Evolutionary conservation across 1,140 invertebrate genomes (phyloP), one percentile per base, ranked within the genome.

Genomic region (Holotrichia oblita): DNA sequence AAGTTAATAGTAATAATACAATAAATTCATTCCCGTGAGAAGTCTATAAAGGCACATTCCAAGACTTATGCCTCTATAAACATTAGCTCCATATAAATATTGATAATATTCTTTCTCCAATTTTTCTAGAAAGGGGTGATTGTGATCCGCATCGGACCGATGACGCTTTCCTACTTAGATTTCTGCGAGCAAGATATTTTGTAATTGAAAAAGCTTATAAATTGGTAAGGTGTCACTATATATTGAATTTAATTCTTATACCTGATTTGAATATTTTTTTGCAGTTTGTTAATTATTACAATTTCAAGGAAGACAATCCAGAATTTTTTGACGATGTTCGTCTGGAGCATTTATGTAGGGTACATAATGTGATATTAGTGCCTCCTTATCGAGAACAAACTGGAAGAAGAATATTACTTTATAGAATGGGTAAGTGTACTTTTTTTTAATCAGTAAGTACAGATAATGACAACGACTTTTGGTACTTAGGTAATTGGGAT

Each of bases 151-250:
- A 93, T 79, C 88, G 94, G 41, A 94, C 91, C 87, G 96, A 97
- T 85, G 94, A 96, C 84, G 91, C 90, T 6, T 97, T 94, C 86
- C 87, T 98, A 27, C 86, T 96, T 14, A 90, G 93, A 83, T 97
- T 97, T 87, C 88, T 98, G 40, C 89, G 96, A 80, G 94, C 94
- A 0, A 90, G 95, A 80, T 93, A 93, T 85, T 97, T 96, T 86
- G 92, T 94, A 84, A 89, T 95, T 2, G 91, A 93, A 85, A 89
- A 92, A 80, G 93, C 96, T 0, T 94, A 97, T 86, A 91, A 91
- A 88, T 88, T 98, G 91, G 94, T 95, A 87, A 90, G 89, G 88
- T 41, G 20, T 75, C 73, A 75, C 22, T 64, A 48, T 20, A 55
- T 40, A 10, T 4, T 34, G n/a, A n/a, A 69, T 20, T 2, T 20